These are phyloP conservation scores for Python bivittatus DNA, from an alignment of 2,113 vertebrate species.

Conservation along the genomic window DNA sequence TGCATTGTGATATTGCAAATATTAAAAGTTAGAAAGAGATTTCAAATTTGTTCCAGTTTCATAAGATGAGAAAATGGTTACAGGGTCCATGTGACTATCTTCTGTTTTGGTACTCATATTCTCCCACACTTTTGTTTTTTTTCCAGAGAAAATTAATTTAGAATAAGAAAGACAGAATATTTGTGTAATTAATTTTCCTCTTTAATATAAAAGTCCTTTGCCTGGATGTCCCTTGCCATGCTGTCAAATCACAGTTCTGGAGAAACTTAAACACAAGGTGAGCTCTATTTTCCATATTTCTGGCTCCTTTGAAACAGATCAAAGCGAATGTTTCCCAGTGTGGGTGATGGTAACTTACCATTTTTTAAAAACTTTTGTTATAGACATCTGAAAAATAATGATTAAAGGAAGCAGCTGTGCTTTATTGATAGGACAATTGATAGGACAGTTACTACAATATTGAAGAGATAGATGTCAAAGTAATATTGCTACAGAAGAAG, in stretches of 20 bases:
- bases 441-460: background rate
- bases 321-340: background rate
- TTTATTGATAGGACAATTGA: background rate
- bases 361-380: background rate
- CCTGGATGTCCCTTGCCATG: background rate
- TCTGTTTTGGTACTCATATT: background rate
- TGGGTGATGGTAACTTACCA: background rate
- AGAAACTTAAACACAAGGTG: background rate
- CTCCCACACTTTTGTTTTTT: background rate
- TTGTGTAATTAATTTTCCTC: background rate
- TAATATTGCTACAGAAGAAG: background rate
- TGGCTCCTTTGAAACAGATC: background rate
- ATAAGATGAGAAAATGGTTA: background rate
- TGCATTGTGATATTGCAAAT: background rate
- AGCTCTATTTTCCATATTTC: background rate
- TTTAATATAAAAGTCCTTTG: background rate
- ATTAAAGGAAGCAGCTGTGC: background rate
- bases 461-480: background rate
- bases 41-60: background rate
- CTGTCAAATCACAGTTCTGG: background rate
- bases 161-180: background rate
- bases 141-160: background rate
- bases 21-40: no score
- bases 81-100: background rate
- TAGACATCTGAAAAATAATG: background rate